These are phyloP conservation scores for Australoheros scitulus DNA, from an alignment of 2,113 vertebrate species.

Conservation along the genomic window DNA sequence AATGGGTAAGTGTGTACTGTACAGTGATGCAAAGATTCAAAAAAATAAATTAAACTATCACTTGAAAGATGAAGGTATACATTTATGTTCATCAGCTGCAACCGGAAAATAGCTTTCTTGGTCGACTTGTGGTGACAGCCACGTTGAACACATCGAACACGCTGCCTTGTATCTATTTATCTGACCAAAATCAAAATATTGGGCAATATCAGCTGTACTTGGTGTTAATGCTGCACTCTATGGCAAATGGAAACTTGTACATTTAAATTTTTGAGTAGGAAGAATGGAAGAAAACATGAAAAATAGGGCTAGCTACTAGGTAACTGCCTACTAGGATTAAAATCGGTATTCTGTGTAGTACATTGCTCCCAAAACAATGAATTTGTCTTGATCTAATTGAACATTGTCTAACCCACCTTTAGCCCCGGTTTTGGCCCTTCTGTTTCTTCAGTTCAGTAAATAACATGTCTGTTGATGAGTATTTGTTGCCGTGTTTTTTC, in stretches of 20 bases:
- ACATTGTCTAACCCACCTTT: no score
- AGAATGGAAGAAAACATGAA: not conserved
- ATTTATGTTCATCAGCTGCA: not conserved
- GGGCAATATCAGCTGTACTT: not conserved
- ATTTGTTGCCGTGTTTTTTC: no score
- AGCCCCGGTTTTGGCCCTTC: no score
- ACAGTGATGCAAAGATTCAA: not conserved
- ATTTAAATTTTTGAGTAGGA: not conserved
- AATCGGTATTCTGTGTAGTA: no score
- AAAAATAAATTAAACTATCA: not conserved
- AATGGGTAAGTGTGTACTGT: no score
- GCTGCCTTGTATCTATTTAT: not conserved
- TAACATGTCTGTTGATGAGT: no score
- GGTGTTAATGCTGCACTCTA: not conserved
- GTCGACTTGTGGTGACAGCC: not conserved
- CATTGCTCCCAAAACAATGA: no score
- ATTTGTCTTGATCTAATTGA: no score
- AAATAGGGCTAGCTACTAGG: accelerated
- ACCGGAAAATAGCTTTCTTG: not conserved
- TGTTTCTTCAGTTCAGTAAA: no score
- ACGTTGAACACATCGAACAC: not conserved
- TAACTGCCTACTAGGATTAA: no score
- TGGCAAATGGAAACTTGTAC: not conserved
- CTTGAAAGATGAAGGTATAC: not conserved
- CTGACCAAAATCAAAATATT: not conserved